A percentile compares a stretch with the other conserved stretches of the same genome.
These are phyloP conservation scores for Drosophila prostipennis DNA, from an alignment of 2,888 invertebrate genomes.

Conservation along the genomic window DNA sequence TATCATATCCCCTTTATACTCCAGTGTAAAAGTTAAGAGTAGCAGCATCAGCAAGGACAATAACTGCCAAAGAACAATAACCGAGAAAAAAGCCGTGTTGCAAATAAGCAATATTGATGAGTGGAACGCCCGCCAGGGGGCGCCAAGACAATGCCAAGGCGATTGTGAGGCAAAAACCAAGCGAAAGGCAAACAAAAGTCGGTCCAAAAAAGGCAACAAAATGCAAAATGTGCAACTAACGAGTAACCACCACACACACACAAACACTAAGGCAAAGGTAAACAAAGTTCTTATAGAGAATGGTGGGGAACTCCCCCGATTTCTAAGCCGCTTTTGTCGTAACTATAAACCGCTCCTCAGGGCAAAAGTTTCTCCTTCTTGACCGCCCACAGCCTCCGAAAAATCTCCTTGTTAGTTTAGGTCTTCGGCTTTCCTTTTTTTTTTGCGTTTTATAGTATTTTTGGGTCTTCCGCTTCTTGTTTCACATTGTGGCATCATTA, in stretches of 20 bases:
- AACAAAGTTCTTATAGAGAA: constrained; percentile 25
- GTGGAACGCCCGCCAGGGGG: constrained; percentile 45
- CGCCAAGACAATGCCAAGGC: constrained; percentile 36
- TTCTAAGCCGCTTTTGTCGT: constrained; percentile 55
- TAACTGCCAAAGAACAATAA: constrained; percentile 57
- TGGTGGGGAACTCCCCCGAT: background rate
- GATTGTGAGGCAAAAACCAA: constrained; percentile 7
- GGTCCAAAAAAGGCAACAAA: constrained; percentile 35
- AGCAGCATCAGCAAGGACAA: constrained; percentile 40
- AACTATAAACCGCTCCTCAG: constrained; percentile 35
- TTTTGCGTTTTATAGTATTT: constrained; percentile 21
- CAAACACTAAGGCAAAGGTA: constrained; percentile 31
- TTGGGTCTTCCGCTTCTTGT: constrained; percentile 31
- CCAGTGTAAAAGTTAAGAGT: constrained; percentile 11
- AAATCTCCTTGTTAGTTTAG: constrained; percentile 28
- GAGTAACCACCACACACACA: constrained; percentile 40
- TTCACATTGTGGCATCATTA: constrained; percentile 27
- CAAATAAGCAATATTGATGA: constrained; percentile 79
- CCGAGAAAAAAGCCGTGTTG: constrained; percentile 52
- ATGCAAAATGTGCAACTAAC: constrained; percentile 67
- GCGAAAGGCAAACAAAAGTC: constrained; percentile 46
- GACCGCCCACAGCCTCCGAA: constrained; percentile 6
- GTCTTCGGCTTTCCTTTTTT: background rate
- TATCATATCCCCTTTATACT: background rate
- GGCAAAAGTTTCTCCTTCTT: constrained; percentile 9